Base-by-base conservation (phyloP, 2,888 invertebrate species). In the Globia sparganii region DNA sequence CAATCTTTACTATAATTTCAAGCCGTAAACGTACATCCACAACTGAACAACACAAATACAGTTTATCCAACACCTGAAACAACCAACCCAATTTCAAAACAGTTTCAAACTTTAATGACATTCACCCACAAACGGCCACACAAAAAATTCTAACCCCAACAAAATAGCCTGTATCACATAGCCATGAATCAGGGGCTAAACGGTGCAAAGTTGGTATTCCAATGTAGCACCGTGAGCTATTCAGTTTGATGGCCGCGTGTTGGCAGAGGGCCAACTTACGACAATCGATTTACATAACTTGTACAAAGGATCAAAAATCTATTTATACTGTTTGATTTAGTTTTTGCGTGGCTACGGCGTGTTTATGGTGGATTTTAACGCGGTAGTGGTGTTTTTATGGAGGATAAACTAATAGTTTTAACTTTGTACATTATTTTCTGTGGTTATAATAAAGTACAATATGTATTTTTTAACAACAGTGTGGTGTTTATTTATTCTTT, bases 221-320 rank as follows among this genome's bases (percentile, higher is more conserved):
- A 73, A 62, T 87, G 87, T 86, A 88, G 86, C 89, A 88, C 90
- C 88, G 90, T 89, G 91, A 81, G 75, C 87, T 72, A 88, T 92
- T 90, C 90, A 89, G 90, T 91, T 90, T 91, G 92, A 94, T 92
- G 92, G 90, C 90, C 83, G 81, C 86, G 89, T 90, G 89, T 90
- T 93, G 93, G 94, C 93, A 83, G 59, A 78, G 77, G 61, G 77
- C 94, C 94, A 94, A 89, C 85, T 83, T 88, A 84, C 83, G 88
- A 87, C 90, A 90, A 93, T 94, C 93, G 93, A 93, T 88, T 93
- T 91, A 87, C 88, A 86, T 88, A 88, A 85, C 80, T 86, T 83
- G 80, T 77, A 80, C 80, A 84, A 80, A 88, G 75, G 84, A 88
- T 87, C 87, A 88, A 88, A 86, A 84, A 83, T 87, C 87, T 87